phyloP scores from a whole-genome alignment of 2,797 vertebrate genomes.

The Echeneis naucrates region DNA sequence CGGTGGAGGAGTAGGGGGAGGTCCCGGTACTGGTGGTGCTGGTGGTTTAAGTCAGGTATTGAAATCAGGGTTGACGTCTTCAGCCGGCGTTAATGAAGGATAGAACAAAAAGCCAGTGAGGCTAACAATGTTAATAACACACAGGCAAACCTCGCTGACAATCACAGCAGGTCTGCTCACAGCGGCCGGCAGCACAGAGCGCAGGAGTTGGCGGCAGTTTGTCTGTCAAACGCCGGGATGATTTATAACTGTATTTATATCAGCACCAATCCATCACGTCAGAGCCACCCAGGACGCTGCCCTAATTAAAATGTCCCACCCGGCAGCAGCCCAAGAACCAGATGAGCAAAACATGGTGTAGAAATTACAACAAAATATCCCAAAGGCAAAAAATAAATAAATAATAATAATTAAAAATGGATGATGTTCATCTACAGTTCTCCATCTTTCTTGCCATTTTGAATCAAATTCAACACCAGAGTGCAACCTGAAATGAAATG shows the following conservation, averaged over 20 bases:
- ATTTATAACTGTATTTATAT: constrained; percentile 76
- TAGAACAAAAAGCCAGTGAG: constrained; percentile 68
- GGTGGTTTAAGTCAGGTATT: too few relatives aligned
- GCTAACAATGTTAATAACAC: constrained; percentile 57
- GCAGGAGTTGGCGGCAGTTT: constrained; percentile 58
- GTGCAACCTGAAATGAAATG: background rate
- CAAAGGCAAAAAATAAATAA: background rate
- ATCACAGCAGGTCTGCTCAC: constrained; percentile 37
- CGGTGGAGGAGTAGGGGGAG: constrained; percentile 21
- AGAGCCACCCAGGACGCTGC: constrained; percentile 57
- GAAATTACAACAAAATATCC: constrained; percentile 2
- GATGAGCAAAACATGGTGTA: constrained; percentile 23
- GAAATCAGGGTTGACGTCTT: constrained; percentile 59
- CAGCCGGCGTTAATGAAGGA: constrained; percentile 67
- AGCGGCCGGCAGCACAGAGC: constrained; percentile 42
- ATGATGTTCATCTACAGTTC: background rate
- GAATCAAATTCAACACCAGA: background rate
- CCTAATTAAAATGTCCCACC: constrained; percentile 73
- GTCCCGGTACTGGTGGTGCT: constrained; percentile 31
- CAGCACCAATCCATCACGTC: constrained; percentile 63
- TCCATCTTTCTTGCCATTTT: constrained; percentile 8
- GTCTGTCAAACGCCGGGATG: constrained; percentile 66
- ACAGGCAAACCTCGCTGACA: constrained; percentile 58
- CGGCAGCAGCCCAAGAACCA: constrained; percentile 31
- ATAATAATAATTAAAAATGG: too few relatives aligned